Percentiles rank a stretch among this genome's conserved stretches.
Evolutionary conservation across 2,888 invertebrate species (phyloP).

Genomic region (Tridacna gigas): DNA sequence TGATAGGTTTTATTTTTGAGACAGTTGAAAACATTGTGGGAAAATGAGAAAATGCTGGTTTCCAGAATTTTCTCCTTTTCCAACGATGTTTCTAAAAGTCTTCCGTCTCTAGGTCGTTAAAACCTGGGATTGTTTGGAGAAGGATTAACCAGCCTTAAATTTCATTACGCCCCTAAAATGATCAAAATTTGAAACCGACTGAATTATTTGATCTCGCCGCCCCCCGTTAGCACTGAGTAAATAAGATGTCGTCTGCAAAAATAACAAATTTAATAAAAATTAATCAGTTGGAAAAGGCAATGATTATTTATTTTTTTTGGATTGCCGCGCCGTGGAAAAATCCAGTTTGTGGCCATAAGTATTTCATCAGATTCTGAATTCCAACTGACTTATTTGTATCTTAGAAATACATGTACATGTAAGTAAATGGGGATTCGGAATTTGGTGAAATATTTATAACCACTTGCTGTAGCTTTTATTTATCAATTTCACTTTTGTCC

Average conservation of each 20-base stretch:
- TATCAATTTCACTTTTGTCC: no score
- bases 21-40: neutral
- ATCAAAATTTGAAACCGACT: conserved; percentile 1
- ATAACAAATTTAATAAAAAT: conserved; percentile 32
- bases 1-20: no score
- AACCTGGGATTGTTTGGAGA: neutral
- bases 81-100: neutral
- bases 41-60: neutral
- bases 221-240: conserved; percentile 33
- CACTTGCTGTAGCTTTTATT: no score
- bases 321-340: conserved; percentile 16
- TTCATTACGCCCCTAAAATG: neutral
- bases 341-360: neutral
- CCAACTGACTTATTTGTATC: no score
- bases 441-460: no score
- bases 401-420: no score
- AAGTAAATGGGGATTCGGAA: no score
- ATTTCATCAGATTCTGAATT: no score
- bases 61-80: neutral
- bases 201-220: conserved; percentile 17
- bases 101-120: neutral
- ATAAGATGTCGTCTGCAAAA: conserved; percentile 22
- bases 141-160: neutral
- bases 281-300: conserved; percentile 43
- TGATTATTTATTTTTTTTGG: conserved; percentile 38